Percentiles rank a stretch among this genome's conserved stretches.
Evolutionary conservation across 2,888 invertebrate genomes (phyloP).

Genomic region (Ellobium chinense): DNA sequence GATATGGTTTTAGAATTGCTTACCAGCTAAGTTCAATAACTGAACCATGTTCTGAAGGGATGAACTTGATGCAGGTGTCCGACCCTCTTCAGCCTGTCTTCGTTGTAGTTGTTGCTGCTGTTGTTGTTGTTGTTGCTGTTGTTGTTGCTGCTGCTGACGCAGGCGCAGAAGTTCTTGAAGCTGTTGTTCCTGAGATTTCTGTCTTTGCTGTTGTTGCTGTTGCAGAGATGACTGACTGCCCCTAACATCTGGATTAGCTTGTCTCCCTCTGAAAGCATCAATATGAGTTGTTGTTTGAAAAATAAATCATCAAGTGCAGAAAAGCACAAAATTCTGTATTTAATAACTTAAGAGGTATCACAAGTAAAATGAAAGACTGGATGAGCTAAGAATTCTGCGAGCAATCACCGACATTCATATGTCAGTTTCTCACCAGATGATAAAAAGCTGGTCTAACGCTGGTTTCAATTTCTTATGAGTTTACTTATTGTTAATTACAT

Average conservation of each 20-base stretch:
- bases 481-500: no score
- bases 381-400: no score
- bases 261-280: conserved; percentile 3
- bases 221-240: conserved; percentile 3
- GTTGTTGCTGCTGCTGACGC: conserved; percentile 11
- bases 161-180: conserved; percentile 18
- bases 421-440: no score
- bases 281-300: not conserved
- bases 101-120: not conserved
- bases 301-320: no score
- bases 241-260: conserved; percentile 1
- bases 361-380: no score
- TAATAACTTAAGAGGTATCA: no score
- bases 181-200: conserved; percentile 16
- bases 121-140: conserved; percentile 14
- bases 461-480: no score
- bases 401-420: no score
- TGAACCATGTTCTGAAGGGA: conserved; percentile 34
- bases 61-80: not conserved
- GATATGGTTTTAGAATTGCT: not conserved
- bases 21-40: conserved; percentile 41
- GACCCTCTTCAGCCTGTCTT: not conserved
- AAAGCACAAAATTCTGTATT: no score
- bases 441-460: no score
- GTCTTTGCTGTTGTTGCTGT: conserved; percentile 13